A percentile compares a stretch with the other conserved stretches of the same genome.
phyloP scores from a whole-genome alignment of 2,888 invertebrate species.

The Agrotis clavis region DNA sequence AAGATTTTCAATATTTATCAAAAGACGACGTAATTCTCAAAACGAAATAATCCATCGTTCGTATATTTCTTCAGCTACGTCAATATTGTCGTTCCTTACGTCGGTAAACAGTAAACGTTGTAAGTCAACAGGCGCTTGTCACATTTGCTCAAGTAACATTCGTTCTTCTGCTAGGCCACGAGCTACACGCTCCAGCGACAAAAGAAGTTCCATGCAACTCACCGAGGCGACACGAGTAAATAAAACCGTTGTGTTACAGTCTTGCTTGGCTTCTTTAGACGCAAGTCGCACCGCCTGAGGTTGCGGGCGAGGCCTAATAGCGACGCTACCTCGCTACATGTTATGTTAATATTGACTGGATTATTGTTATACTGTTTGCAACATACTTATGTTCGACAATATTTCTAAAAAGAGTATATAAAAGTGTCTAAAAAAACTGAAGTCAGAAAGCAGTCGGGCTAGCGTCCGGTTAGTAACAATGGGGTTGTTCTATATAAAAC shows the following conservation, averaged over 20 bases:
- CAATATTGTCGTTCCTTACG: slow-evolving; percentile 34
- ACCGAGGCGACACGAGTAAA: background rate
- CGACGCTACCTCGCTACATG: background rate
- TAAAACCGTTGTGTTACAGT: too few species aligned
- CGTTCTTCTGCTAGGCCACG: slow-evolving; percentile 12
- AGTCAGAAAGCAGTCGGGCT: background rate
- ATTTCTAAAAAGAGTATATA: too few species aligned
- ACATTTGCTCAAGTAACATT: slow-evolving; percentile 20
- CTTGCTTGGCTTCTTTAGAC: too few species aligned
- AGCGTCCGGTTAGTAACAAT: background rate
- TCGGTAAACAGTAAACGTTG: slow-evolving; percentile 11
- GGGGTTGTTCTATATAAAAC: too few species aligned
- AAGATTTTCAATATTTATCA: background rate
- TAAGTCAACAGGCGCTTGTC: slow-evolving; percentile 17
- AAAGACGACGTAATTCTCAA: background rate
- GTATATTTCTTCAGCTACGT: background rate
- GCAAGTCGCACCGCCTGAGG: background rate
- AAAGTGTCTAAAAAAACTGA: too few species aligned
- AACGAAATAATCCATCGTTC: slow-evolving; percentile 12
- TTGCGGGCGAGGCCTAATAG: background rate
- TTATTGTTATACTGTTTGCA: background rate
- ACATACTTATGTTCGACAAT: background rate
- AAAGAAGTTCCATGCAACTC: background rate
- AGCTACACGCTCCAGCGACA: background rate
- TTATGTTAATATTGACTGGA: slow-evolving; percentile 23